Evolutionary conservation across 2,888 invertebrate genomes (phyloP), one percentile per base, ranked within the genome.

Genomic region (Drymonia ruficornis): DNA sequence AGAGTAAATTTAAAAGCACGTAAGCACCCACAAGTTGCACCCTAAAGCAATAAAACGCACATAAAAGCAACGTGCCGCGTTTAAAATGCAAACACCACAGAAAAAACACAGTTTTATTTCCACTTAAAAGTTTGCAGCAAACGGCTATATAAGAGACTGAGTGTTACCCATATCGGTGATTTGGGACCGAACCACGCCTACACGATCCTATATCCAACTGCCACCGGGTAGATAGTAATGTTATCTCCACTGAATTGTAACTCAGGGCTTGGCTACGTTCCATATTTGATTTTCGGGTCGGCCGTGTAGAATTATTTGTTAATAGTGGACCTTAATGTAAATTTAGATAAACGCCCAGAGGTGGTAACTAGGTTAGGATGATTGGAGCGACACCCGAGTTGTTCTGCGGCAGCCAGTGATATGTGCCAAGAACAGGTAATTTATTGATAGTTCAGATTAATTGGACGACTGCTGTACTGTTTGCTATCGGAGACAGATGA

Each of bases 81-180:
- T 78, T 78, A 70, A 70, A 68, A 72, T 70, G 68, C 71, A 74
- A 68, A 72, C 63, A 63, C 58, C 65, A 66, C 57, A 63, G 60
- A 68, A 76, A 80, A 78, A 76, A 72, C 74, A 68, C 67, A 73
- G 74, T 78, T 83, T 83, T 83, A 80, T 81, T 82, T 71, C 80
- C 83, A 83, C 82, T 86, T 84, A 83, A 85, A 86, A 84, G 74
- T 85, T 81, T 68, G 61, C 65, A 74, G 79, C 76, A 77, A 76
- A 80, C 73, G 76, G 78, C 70, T 73, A 70, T 81, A 79, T 80
- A 81, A 69, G 77, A 80, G 75, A 76, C 76, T 81, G 75, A 81
- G 77, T 76, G 76, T 73, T 72, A 65, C 76, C 75, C 79, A 74
- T 78, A 80, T 80, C 74, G 78, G 69, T 74, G 77, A 76, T 78